Evolutionary conservation across 2,113 vertebrate species (phyloP).

Genomic region (Salvelinus sp.): DNA sequence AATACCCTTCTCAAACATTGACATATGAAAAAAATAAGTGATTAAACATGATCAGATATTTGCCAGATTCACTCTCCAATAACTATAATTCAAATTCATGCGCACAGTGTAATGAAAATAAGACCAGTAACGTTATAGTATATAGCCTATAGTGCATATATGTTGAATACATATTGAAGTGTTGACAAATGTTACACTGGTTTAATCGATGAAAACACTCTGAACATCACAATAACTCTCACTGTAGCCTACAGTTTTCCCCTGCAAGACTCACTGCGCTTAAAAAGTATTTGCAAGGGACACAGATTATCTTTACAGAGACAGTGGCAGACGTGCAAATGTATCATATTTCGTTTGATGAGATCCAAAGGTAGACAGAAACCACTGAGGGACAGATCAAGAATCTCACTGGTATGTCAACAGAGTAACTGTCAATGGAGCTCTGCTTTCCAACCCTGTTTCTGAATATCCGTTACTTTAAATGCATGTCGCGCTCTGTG

Average conservation of each 20-base stretch:
- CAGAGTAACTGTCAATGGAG: slow-evolving; percentile 30
- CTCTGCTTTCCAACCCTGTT: slow-evolving; percentile 7
- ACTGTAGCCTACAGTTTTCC: not conserved
- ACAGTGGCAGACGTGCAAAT: not conserved
- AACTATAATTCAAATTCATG: no score
- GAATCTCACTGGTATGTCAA: slow-evolving; percentile 7
- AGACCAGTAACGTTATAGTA: no score
- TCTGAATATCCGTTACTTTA: slow-evolving; percentile 40
- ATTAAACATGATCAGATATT: not conserved
- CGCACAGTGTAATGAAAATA: no score
- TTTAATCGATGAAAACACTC: not conserved
- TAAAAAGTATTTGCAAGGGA: not conserved
- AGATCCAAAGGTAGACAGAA: not conserved
- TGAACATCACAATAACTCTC: not conserved
- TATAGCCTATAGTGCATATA: no score
- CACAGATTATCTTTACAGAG: not conserved
- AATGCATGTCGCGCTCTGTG: slow-evolving; percentile 40
- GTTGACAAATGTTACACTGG: not conserved
- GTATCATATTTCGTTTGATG: not conserved
- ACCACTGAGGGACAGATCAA: not conserved
- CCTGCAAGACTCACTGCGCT: not conserved
- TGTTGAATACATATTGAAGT: not conserved
- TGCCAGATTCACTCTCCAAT: not conserved
- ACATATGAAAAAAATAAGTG: no score
- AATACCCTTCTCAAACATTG: not conserved